Base-by-base conservation (phyloP, 1,140 invertebrate genomes). In the Plectrocnemia conspersa region DNA sequence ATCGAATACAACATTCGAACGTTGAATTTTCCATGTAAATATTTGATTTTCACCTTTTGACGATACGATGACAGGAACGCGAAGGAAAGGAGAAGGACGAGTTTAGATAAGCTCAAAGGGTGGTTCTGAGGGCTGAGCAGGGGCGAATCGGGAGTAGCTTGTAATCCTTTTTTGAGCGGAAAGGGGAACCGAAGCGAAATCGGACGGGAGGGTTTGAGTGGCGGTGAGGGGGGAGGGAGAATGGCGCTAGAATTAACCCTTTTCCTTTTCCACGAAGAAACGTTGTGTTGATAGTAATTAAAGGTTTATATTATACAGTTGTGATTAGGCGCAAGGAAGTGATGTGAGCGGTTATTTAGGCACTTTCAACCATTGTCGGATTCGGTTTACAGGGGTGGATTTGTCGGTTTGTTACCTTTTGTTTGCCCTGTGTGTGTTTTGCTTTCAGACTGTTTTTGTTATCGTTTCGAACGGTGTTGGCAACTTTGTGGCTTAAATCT, bases 251-350 rank as follows among this genome's bases (percentile, higher is more conserved):
- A 56, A 52, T 63, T 54, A 57, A 61, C 62, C 58, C 55, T 61
- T 54, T 54, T 49, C 59, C 56, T 56, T 53, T 66, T 65, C 68
- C 70, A 56, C 45, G 59, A 57, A 61, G 67, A 75, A 72, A 75
- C 72, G 69, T 72, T 68, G 71, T 73, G 71, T 74, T 75, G 72
- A 73, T 74, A 73, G 73, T 73, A 74, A 75, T 75, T 73, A 73
- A 72, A 74, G 73, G 72, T 72, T 73, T 66, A 62, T 63, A 68
- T 68, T 66, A 61, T 61, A 57, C 54, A 61, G 59, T 61, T 54
- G 59, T 57, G 59, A 61, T 61, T 61, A 61, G 55, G 41, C 42
- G 18, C 23, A 56, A 56, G 58, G 58, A 60, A 60, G 58, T 53
- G 58, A 60, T 60, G 58, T 60, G 58, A 59, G 47, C 35, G 53